phyloP scores from a whole-genome alignment of 2,888 invertebrate genomes.

The Ditula angustiorana region DNA sequence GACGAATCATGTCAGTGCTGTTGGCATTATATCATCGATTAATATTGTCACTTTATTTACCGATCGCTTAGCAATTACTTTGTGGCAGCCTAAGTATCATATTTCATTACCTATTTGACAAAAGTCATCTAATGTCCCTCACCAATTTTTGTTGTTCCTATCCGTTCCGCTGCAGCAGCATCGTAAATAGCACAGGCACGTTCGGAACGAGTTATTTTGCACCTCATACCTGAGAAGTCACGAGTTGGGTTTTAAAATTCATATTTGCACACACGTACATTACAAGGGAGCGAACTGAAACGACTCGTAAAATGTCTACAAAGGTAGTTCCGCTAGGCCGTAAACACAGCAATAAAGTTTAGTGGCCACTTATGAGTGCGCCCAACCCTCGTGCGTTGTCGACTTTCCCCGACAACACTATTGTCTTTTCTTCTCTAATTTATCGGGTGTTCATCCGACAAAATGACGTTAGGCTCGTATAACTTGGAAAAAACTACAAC shows the following conservation, averaged over 20 bases:
- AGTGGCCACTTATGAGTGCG: conserved; percentile 72
- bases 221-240: conserved; percentile 43
- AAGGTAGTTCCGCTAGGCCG: conserved; percentile 61
- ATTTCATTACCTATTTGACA: no score
- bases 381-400: conserved; percentile 35
- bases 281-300: conserved; percentile 46
- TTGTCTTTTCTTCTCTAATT: conserved; percentile 39
- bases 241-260: conserved; percentile 46
- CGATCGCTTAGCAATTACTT: no score
- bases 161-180: conserved; percentile 41
- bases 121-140: no score
- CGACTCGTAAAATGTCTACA: conserved; percentile 51
- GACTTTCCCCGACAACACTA: conserved; percentile 32
- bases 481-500: conserved; percentile 17
- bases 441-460: conserved; percentile 33
- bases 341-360: conserved; percentile 79
- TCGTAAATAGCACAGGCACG: conserved; percentile 44
- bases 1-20: no score
- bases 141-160: conserved; percentile 39
- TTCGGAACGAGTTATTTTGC: conserved; percentile 44
- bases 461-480: conserved; percentile 22
- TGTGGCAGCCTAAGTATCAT: no score
- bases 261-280: conserved; percentile 43
- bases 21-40: no score
- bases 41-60: no score